Evolutionary conservation across 1,140 invertebrate genomes (phyloP), one percentile per base, ranked within the genome.

Genomic region (Macrotrachela quadricornifera): DNA sequence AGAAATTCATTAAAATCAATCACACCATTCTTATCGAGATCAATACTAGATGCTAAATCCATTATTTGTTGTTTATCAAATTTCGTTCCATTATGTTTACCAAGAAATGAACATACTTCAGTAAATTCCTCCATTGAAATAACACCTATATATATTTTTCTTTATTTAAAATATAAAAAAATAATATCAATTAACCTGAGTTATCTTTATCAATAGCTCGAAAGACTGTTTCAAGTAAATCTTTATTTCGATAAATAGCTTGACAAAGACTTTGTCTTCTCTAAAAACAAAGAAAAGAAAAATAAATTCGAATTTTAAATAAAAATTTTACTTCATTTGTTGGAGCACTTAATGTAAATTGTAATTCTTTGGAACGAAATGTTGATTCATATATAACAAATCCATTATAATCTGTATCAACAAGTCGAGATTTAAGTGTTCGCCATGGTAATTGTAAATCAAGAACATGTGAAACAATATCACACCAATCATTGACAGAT

Each of bases 1-100:
- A 88, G 69, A 61, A 88, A 86, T 71, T 90, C 85, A 62, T 90
- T 90, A 14, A 90, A 74, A 68, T 88, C 83, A 37, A 90, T 85
- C 13, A 79, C 70, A 0, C 83, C 83, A 61, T 86, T 83, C 58
- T 85, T 83, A 64, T 90, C 88, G 55, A 87, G 79, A 64, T 90
- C 85, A 74, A 90, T 83, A 62, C 80, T 49, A 40, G 77, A 73
- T 50, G 81, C 83, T 54, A 85, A 81, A 60, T 84, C 80, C n/a
- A 79, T 68, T 50, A 83, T 75, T 59, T 83, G 77, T 16, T 79
- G 77, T 42, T 42, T 10, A 30, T 30, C 21, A 4, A 30, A 30
- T 30, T 30, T 30, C 8, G 21, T 4, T 30, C 21, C 21, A 30
- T 30, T 30, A 30, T 30, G 21, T 30, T 30, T 30, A 30, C 21